Base-by-base conservation (phyloP, 35 echinoderm and acorn worm genomes). In the Ophiothrix spiculata region DNA sequence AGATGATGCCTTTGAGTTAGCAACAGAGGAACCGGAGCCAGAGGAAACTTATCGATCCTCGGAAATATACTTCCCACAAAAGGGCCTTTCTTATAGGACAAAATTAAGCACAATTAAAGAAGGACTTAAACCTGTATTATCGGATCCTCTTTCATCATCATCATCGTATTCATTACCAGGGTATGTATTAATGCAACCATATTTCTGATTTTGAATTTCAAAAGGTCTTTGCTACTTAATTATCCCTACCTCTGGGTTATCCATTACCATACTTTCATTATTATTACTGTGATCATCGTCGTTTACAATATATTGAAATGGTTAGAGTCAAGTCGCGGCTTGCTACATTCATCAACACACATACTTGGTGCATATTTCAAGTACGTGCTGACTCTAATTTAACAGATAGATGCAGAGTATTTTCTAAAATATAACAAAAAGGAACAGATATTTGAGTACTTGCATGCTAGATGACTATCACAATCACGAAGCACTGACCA, bases 81-180 rank as follows among this genome's bases (percentile, higher is more conserved):
- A 31, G n/a, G 74, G 74, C n/a, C 74, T 75, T 12, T 35, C 74
- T 31, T 31, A 75, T 75, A 8, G 74, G n/a, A 75, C 11, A 28
- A 75, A 75, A 28, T 75, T 75, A 34, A 64, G 31, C 11, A 60
- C 69, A 38, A 60, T 85, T 60, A 85, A 85, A 60, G 83, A 85
- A 39, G 56, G 54, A 37, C 37, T 85, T 19, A n/a, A 60, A 35
- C 83, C 83, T 35, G 83, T 85, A 4, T 37, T 85, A 15, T 85
- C 83, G 15, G 83, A 85, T 74, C 83, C 83, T 0, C 74, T 32
- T 60, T 64, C 83, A 0, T 21, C 74, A 25, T 35, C 60, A 14
- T 69, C 49, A 36, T 73, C 49, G 56, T 21, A 73, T 19, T 35
- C 60, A 14, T 69, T 36, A 36, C 64, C 49, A 60, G 60, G 83